Evolutionary conservation across 2,888 invertebrate species (phyloP).

Genomic region (Macropis europaea): DNA sequence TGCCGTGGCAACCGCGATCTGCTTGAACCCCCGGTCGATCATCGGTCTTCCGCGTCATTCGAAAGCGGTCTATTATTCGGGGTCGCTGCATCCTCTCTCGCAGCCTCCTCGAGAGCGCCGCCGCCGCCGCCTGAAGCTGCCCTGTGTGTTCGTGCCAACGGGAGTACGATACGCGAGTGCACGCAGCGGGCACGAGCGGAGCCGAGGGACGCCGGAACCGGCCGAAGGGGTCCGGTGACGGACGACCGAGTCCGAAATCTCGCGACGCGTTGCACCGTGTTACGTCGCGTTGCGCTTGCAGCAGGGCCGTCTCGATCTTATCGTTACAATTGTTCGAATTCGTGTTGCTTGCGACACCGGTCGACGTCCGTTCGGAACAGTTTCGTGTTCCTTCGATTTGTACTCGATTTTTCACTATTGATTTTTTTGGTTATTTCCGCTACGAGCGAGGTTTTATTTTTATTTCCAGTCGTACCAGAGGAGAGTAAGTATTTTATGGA

Average conservation of each 20-base stretch:
- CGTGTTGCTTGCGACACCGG: constrained; percentile 31
- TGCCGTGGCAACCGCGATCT: constrained; percentile 71
- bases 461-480: background rate
- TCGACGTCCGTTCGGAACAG: background rate
- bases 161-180: constrained; percentile 26
- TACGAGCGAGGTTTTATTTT: too few species aligned
- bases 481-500: background rate
- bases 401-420: too few species aligned
- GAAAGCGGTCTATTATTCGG: constrained; percentile 70
- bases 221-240: constrained; percentile 43
- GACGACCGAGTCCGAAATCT: constrained; percentile 51
- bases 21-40: constrained; percentile 68
- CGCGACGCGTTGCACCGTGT: constrained; percentile 55
- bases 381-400: background rate
- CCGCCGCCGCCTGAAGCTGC: constrained; percentile 21
- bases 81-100: constrained; percentile 61
- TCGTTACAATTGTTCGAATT: constrained; percentile 42
- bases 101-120: constrained; percentile 16
- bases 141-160: constrained; percentile 38
- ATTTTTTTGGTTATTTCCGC: too few species aligned
- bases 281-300: constrained; percentile 54
- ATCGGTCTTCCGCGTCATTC: constrained; percentile 70
- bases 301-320: constrained; percentile 49
- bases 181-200: constrained; percentile 39
- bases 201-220: constrained; percentile 33